Percentiles rank a stretch among this genome's conserved stretches.
Evolutionary conservation across 1,140 invertebrate species (phyloP).

Genomic region (Drosophila bocki): DNA sequence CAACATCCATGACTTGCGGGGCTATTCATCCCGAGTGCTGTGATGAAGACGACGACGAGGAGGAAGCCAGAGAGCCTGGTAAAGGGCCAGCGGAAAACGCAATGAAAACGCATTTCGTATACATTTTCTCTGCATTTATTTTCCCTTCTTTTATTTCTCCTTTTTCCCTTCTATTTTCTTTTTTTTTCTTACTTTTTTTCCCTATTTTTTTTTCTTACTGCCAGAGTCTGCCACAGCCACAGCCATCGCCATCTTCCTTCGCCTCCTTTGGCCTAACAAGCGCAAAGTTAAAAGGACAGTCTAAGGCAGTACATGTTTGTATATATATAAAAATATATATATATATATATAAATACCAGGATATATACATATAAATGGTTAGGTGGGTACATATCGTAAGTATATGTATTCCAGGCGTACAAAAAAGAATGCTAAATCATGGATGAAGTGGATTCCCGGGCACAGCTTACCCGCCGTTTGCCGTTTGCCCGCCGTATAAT

Average conservation of each 20-base stretch:
- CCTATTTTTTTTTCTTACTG: background rate
- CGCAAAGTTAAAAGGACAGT: slow-evolving; percentile 74
- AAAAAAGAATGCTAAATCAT: slow-evolving; percentile 73
- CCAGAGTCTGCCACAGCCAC: slow-evolving; percentile 21
- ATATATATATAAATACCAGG: slow-evolving; percentile 25
- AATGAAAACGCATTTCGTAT: slow-evolving; percentile 65
- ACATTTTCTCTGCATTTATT: slow-evolving; percentile 54
- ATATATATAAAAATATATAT: slow-evolving; percentile 25
- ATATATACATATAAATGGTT: slow-evolving; percentile 21
- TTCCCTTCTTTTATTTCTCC: background rate
- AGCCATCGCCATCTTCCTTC: slow-evolving; percentile 12
- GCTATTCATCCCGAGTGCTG: slow-evolving; percentile 55
- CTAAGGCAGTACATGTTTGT: slow-evolving; percentile 49
- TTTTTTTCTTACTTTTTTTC: no score
- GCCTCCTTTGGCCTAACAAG: slow-evolving; percentile 51
- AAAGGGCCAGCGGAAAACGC: slow-evolving; percentile 45
- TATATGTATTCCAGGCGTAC: slow-evolving; percentile 11
- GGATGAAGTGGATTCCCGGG: slow-evolving; percentile 58
- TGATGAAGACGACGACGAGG: slow-evolving; percentile 6
- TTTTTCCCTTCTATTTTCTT: background rate
- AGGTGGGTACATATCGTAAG: slow-evolving; percentile 24
- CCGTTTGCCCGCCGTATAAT: slow-evolving; percentile 62
- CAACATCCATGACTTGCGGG: slow-evolving; percentile 76
- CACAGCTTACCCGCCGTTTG: slow-evolving; percentile 29
- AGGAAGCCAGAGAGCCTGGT: slow-evolving; percentile 5